Conservation (phyloP, 1,140 invertebrate genomes). For the Calliphora vicina region DNA sequence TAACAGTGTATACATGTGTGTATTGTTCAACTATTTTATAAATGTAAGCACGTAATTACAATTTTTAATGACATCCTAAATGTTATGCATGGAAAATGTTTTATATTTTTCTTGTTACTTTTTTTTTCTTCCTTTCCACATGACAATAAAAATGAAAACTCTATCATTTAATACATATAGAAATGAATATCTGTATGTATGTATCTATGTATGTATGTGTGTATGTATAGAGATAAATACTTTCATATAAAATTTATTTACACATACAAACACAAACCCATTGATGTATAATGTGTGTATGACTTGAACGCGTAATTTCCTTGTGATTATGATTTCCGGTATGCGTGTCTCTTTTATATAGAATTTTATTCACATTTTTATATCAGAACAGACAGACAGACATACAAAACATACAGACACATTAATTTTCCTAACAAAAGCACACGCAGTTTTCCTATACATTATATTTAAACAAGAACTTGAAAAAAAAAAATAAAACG, state of each 20-base stretch:
- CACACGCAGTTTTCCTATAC: conserved; percentile 5
- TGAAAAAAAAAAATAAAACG: background rate
- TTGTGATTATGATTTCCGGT: conserved; percentile 39
- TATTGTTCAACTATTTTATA: conserved; percentile 29
- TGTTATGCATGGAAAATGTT: conserved; percentile 33
- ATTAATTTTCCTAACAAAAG: conserved; percentile 6
- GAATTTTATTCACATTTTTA: background rate
- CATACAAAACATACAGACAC: conserved; percentile 1
- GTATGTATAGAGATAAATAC: background rate
- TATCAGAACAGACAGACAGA: background rate
- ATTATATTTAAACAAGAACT: background rate
- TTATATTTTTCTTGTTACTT: background rate
- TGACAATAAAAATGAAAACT: conserved; percentile 22
- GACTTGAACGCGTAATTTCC: conserved; percentile 38
- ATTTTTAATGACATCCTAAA: conserved; percentile 35
- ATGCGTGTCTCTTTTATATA: conserved; percentile 28
- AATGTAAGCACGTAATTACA: conserved; percentile 34
- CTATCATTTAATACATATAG: conserved; percentile 15
- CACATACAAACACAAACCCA: background rate
- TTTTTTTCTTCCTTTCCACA: background rate
- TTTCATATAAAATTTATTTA: background rate
- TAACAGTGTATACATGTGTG: background rate
- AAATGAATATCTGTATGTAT: background rate
- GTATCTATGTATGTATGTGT: background rate
- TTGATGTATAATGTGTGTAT: conserved; percentile 1